Base-by-base conservation (phyloP, 2,888 invertebrate genomes). In the Biston betularia region DNA sequence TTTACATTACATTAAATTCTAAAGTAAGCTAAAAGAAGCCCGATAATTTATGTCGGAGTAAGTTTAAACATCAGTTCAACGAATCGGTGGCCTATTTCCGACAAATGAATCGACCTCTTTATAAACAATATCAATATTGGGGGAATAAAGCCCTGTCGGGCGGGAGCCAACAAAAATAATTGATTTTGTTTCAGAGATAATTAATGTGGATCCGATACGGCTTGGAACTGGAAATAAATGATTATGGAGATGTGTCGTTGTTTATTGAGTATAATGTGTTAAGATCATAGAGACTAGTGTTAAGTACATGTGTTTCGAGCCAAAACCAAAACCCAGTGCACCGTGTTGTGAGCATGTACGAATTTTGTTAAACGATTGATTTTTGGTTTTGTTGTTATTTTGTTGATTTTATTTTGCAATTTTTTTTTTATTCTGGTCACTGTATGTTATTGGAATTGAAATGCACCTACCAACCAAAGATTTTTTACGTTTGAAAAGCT, bases 201-300 rank as follows among this genome's bases (percentile, higher is more conserved):
- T 77, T 74, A 72, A 79, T 79, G 68, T 59, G 69, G 60, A 69
- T 61, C 72, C 67, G 64, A 72, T 74, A 38, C 63, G 45, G 44
- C 64, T 68, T 69, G 63, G 40, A 50, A 56, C 55, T 65, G 70
- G 68, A 62, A 72, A 73, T 72, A 74, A 79, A 58, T 72, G 71
- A 77, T 75, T 69, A 69, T 60, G 60, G 59, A 50, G 55, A 69
- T 69, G 34, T 55, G 10, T 48, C 52, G 48, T 40, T 45, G 40
- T 15, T 55, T 35, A 62, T 59, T 59, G 11, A 14, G 42, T 6
- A 45, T 9, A 45, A 11, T 7, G 45, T 44, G 14, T 24, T 52
- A 53, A 63, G 12, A 38, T 44, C 24, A 14, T 58, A 14, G 33
- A 35, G 35, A 10, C 45, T 34, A 34, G 56, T 10, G 56, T 34